A percentile compares a stretch with the other conserved stretches of the same genome.
Conservation (phyloP, 2,797 vertebrate species). For the Enteromius treurensis region DNA sequence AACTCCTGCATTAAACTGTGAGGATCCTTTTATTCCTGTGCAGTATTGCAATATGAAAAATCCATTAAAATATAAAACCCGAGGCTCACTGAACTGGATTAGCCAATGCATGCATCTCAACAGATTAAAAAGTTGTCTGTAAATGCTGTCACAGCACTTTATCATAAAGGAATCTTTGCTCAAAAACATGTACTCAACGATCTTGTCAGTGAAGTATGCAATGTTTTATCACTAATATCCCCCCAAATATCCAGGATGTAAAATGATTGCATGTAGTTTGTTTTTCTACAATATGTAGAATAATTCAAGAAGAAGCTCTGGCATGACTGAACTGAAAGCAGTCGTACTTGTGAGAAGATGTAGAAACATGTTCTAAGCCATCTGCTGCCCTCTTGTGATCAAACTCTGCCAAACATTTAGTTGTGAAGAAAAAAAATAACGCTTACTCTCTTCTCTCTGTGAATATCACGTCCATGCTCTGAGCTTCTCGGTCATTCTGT, state of each 20-base stretch:
- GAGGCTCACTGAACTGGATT: neutral
- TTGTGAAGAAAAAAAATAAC: constrained; percentile 15
- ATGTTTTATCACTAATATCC: too few species aligned
- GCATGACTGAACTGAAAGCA: neutral
- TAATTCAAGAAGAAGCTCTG: neutral
- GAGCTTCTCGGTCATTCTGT: constrained; percentile 88
- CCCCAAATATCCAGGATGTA: neutral
- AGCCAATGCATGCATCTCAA: neutral
- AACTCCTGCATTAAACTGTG: neutral
- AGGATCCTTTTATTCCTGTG: neutral
- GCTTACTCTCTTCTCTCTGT: constrained; percentile 93
- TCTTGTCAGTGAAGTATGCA: neutral
- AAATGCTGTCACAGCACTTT: neutral
- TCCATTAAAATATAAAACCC: neutral
- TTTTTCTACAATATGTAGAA: neutral
- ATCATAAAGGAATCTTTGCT: neutral
- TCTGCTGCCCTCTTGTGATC: constrained; percentile 34
- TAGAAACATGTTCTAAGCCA: neutral
- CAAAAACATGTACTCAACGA: neutral
- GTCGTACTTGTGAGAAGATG: neutral
- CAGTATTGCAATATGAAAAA: neutral
- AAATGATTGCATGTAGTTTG: neutral
- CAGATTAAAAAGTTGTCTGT: too few species aligned
- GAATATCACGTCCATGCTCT: constrained; percentile 91
- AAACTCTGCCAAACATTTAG: neutral